Base-by-base conservation (phyloP, 2,797 vertebrate genomes). In the Sebastes itinus region DNA sequence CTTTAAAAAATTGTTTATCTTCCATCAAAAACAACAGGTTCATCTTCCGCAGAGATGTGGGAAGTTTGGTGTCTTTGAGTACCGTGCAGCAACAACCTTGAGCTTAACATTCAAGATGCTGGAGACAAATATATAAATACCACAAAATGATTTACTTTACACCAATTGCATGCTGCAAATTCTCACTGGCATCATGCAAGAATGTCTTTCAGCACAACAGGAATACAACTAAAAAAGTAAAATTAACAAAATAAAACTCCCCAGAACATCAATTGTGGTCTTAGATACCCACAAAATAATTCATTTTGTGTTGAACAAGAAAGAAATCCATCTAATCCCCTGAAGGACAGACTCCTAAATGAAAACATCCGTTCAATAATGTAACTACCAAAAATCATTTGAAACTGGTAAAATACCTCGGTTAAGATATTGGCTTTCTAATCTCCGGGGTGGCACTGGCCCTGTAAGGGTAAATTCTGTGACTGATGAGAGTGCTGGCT, bases 351-450 rank as follows among this genome's bases (percentile, higher is more conserved):
- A 49, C 20, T 59, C 18, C 20, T 80, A 52, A 87, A 65, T 71
- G 80, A 76, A 87, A 86, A 86, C 75, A 88, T 84, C 79, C 64
- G 2, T 33, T 82, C 74, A 62, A 77, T 88, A 88, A 81, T 86
- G 58, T 84, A 80, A 70, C 85, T 38, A 85, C 79, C 25, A 71
- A 77, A 88, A 89, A 63, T 89, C 75, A 77, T 85, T 85, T 55
- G 33, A 69, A 35, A 74, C 42, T 27, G 14, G 69, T 87, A 78
- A 85, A 87, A 84, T 74, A 66, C 68, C n/a, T 63, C 6, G 35
- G 56, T 84, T 59, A 59, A 78, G 73, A 79, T 80, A 88, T 89
- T 84, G 84, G 83, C 71, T 91, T 88, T 87, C 67, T 87, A 76
- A 87, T 89, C 82, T 82, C 62, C 4, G 1, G 78, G 72, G 66